phyloP scores from a whole-genome alignment of 2,888 invertebrate genomes.

The Myopa tessellatipennis region DNA sequence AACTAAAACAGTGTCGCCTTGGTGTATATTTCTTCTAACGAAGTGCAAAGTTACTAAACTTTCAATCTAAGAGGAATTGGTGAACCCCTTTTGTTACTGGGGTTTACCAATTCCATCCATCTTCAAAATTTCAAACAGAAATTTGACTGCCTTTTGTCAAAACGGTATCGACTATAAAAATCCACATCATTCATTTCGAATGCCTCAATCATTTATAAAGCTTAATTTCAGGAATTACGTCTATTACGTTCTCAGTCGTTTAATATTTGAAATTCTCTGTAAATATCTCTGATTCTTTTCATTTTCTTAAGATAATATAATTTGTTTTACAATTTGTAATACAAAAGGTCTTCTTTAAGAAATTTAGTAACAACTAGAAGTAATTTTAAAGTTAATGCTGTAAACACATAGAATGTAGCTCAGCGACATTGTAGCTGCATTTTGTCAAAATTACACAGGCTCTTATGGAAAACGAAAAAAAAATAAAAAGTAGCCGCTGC shows the following conservation, averaged over 20 bases:
- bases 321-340: background rate
- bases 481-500: too few species aligned
- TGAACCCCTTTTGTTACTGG: background rate
- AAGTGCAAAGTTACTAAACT: background rate
- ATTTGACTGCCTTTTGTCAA: background rate
- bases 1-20: too few species aligned
- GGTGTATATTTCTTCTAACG: too few species aligned
- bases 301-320: background rate
- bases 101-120: too few species aligned
- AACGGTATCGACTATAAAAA: background rate
- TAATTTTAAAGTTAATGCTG: background rate
- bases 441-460: too few species aligned
- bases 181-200: background rate
- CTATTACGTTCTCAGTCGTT: background rate
- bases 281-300: background rate
- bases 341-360: background rate
- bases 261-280: background rate
- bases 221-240: background rate
- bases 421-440: too few species aligned
- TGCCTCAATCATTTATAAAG: background rate
- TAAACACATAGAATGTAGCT: too few species aligned
- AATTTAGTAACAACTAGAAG: background rate
- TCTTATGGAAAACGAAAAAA: too few species aligned
- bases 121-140: background rate
- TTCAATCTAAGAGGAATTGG: background rate